phyloP scores from a whole-genome alignment of 2,113 vertebrate genomes.

The Rousettus leschenaultii region DNA sequence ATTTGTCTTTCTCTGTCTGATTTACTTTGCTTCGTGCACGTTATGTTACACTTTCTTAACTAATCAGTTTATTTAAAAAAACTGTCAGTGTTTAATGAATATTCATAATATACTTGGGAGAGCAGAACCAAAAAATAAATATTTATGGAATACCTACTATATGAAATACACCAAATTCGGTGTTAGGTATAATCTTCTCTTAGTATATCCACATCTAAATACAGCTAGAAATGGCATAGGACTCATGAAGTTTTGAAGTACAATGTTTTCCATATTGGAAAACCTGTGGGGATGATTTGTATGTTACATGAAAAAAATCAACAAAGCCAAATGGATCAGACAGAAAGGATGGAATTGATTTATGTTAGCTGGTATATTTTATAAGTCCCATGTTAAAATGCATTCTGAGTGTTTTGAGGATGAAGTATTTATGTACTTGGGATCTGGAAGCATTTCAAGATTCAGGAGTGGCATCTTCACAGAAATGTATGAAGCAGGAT shows the following conservation, averaged over 20 bases:
- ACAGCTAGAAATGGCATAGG: background rate
- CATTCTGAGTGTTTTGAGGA: background rate
- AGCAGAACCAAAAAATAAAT: background rate
- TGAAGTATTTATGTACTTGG: constrained; percentile 10
- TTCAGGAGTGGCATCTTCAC: background rate
- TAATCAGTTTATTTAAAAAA: constrained; percentile 15
- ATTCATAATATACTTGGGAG: background rate
- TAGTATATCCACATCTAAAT: background rate
- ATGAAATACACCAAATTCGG: background rate
- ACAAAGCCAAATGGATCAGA: background rate
- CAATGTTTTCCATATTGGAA: background rate
- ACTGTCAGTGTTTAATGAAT: background rate
- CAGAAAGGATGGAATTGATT: background rate
- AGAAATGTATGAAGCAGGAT: background rate
- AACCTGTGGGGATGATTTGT: background rate
- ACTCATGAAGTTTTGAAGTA: background rate
- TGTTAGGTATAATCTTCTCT: background rate
- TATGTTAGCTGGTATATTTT: background rate
- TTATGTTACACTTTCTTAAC: constrained; percentile 20
- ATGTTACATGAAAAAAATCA: background rate
- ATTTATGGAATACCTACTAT: background rate
- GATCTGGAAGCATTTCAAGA: background rate
- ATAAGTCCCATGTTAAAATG: background rate
- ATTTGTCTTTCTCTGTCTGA: background rate
- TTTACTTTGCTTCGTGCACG: background rate